A percentile compares a stretch with the other conserved stretches of the same genome.
These are phyloP conservation scores for Thaleichthys pacificus DNA, from an alignment of 2,797 vertebrate species.

Conservation along the genomic window DNA sequence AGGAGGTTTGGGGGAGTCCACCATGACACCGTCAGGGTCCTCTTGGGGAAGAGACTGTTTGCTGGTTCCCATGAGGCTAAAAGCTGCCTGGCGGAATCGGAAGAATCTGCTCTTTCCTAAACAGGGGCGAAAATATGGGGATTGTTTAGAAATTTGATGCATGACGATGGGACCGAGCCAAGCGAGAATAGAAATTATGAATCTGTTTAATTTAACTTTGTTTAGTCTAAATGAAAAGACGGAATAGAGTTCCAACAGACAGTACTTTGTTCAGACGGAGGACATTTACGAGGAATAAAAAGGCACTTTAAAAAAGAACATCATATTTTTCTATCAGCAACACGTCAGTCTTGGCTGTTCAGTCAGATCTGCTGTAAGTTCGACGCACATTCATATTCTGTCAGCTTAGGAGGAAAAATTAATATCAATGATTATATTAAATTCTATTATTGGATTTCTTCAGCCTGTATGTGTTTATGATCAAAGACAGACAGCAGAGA, in stretches of 20 bases:
- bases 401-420: neutral
- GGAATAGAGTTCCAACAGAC: neutral
- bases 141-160: neutral
- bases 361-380: neutral
- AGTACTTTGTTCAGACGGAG: neutral
- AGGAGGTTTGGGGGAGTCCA: slow-evolving; percentile 88
- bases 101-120: slow-evolving; percentile 85
- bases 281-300: neutral
- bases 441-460: slow-evolving; percentile 9
- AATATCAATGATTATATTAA: neutral
- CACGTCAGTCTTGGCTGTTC: neutral
- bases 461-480: slow-evolving; percentile 5
- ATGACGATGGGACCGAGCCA: neutral
- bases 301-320: neutral
- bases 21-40: slow-evolving; percentile 91
- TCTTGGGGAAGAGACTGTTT: slow-evolving; percentile 97
- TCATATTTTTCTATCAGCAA: neutral
- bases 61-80: slow-evolving; percentile 89
- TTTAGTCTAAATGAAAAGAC: neutral
- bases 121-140: slow-evolving; percentile 24
- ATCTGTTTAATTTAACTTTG: neutral
- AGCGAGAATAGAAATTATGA: neutral
- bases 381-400: neutral
- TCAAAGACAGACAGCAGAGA: neutral
- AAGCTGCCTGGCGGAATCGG: slow-evolving; percentile 87